A percentile compares a stretch with the other conserved stretches of the same genome.
Evolutionary conservation across 2,797 vertebrate genomes (phyloP).

Genomic region (Nannoperca australis): DNA sequence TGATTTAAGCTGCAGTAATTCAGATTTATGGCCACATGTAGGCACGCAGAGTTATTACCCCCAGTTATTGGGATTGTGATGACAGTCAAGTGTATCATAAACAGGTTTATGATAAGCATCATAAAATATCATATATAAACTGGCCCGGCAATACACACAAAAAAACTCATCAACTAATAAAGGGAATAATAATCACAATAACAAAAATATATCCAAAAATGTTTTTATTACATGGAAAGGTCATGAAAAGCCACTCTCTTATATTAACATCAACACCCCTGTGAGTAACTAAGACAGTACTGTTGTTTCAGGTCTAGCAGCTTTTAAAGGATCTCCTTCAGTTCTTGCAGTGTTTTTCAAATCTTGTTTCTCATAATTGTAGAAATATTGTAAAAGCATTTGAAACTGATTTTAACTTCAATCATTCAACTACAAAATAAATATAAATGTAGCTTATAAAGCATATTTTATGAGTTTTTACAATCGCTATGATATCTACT

Average conservation of each 20-base stretch:
- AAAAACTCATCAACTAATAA: background rate
- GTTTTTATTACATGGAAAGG: too few relatives aligned
- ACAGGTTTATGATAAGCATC: slow-evolving; percentile 11
- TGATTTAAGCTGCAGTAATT: background rate
- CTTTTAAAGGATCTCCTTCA: background rate
- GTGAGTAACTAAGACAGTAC: background rate
- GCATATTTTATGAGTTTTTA: slow-evolving; percentile 10
- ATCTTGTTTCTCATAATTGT: too few relatives aligned
- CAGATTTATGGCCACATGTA: slow-evolving; percentile 14
- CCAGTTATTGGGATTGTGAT: slow-evolving; percentile 15
- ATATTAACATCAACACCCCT: background rate
- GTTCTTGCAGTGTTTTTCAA: background rate
- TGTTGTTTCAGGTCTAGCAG: too few relatives aligned
- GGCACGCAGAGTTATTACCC: slow-evolving; percentile 13
- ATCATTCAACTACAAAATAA: slow-evolving; percentile 5
- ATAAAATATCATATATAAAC: background rate
- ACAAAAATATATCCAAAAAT: too few relatives aligned
- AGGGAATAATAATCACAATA: background rate
- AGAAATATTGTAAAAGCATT: background rate
- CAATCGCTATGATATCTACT: background rate
- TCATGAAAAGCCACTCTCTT: background rate
- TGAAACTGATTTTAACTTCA: background rate
- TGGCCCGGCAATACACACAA: background rate
- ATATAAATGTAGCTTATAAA: background rate
- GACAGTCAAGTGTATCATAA: slow-evolving; percentile 11